phyloP scores from a whole-genome alignment of 1,140 invertebrate genomes.

The Phymorhynchus buccinoides region DNA sequence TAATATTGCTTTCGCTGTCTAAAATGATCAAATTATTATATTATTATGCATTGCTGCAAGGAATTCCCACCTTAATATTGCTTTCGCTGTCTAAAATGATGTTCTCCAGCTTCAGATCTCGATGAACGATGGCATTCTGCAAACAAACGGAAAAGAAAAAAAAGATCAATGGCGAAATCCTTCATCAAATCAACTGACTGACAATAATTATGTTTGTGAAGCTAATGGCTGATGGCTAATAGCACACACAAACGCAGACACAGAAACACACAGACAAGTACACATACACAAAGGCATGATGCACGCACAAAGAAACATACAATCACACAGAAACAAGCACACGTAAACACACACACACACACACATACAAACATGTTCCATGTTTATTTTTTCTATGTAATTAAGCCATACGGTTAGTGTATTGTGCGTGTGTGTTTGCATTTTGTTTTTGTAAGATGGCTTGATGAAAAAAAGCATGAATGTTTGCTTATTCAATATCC shows the following conservation, averaged over 20 bases:
- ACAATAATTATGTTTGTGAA: neutral
- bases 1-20: constrained; percentile 95
- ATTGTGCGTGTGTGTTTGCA: too few relatives aligned
- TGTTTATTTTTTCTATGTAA: too few relatives aligned
- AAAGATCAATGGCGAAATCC: neutral
- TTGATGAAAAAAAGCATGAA: too few relatives aligned
- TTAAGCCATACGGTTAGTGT: too few relatives aligned
- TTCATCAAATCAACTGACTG: neutral
- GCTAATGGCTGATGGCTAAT: neutral
- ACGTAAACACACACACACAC: too few relatives aligned
- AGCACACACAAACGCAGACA: neutral
- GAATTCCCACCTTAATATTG: constrained; percentile 88
- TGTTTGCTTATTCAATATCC: too few relatives aligned
- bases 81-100: constrained; percentile 95
- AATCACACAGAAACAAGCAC: neutral
- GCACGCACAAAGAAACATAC: neutral
- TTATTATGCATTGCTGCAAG: too few relatives aligned
- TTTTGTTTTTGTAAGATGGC: too few relatives aligned
- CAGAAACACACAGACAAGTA: neutral
- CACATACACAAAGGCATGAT: neutral
- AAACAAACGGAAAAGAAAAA: constrained; percentile 44
- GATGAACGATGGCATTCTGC: constrained; percentile 84
- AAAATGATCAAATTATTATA: too few relatives aligned
- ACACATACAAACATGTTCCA: too few relatives aligned
- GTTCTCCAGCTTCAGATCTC: constrained; percentile 99